Conservation (phyloP, 2,888 invertebrate species). For the Pyrrhia umbra region DNA sequence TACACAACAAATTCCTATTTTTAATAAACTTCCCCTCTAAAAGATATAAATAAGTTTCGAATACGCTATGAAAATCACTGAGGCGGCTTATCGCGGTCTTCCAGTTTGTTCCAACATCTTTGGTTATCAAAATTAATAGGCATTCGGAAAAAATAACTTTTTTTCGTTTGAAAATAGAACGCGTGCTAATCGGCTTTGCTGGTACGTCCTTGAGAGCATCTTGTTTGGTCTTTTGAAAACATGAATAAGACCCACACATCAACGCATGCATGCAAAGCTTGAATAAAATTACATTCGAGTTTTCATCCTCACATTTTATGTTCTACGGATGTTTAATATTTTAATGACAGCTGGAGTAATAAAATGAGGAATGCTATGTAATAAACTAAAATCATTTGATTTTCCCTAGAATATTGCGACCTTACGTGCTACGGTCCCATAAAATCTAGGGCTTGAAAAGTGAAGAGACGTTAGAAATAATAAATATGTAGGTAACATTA, state of each 20-base stretch:
- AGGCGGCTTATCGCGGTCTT: constrained; percentile 43
- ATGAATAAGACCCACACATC: background rate
- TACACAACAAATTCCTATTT: background rate
- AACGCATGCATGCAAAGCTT: background rate
- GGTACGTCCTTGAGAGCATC: constrained; percentile 12
- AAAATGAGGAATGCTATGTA: constrained; percentile 25
- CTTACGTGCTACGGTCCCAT: constrained; percentile 21
- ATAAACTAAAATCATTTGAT: constrained; percentile 22
- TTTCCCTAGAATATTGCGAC: constrained; percentile 29
- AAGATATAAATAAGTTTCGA: constrained; percentile 29
- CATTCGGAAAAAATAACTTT: constrained; percentile 17
- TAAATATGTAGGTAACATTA: background rate
- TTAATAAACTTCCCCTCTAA: background rate
- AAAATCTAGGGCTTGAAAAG: constrained; percentile 1
- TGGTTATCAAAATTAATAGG: constrained; percentile 39
- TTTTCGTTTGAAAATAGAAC: constrained; percentile 15
- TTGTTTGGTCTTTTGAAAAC: background rate
- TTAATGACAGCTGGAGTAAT: constrained; percentile 16
- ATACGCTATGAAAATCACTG: constrained; percentile 48
- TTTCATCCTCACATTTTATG: constrained; percentile 15
- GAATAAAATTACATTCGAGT: background rate
- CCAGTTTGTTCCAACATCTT: constrained; percentile 47
- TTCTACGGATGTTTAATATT: constrained; percentile 18
- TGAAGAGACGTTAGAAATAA: background rate
- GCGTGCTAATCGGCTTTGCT: constrained; percentile 41